Base-by-base conservation (phyloP, 2,797 vertebrate species). In the Acipenser ruthenus region DNA sequence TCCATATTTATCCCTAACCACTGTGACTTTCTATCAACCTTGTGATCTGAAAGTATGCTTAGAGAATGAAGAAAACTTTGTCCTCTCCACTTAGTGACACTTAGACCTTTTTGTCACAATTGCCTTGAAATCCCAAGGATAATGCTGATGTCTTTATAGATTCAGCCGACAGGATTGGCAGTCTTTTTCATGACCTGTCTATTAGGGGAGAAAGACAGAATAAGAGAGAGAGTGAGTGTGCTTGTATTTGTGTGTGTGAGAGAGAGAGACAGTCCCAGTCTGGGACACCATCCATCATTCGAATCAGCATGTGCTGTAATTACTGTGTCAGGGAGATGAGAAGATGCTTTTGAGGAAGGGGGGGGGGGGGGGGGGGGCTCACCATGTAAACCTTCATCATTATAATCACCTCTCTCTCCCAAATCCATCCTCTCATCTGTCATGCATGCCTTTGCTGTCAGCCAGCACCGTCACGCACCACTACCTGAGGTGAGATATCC, bases 231-330 rank as follows among this genome's bases (percentile, higher is more conserved):
- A 8, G 9, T 53, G 59, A 56, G 18, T 2, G 53, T 56, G 61
- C 61, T 49, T 68, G 60, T 66, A 55, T 65, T 69, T 77, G 79
- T 75, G 75, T 73, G 74, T 77, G 72, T 53, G 68, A 67, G 66
- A 75, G 79, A 69, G 66, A 76, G 67, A 74, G 78, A 74, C 78
- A 81, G 85, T 89, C 88, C 87, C 89, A 87, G 83, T 74, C 79
- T 79, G 87, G 87, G 88, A 89, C 83, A 88, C 87, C 88, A 91
- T 91, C 88, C 88, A 91, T 92, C 90, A 91, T 83, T 84, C 80
- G 88, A 91, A 90, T 90, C 89, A 90, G 87, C 78, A 81, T 89
- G 89, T 86, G 87, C 88, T 90, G 88, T 92, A 91, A 92, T 92
- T 91, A 91, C 88, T 90, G 86, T 92, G 89, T 92, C 89, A 91